These are phyloP conservation scores for Arion vulgaris DNA, from an alignment of 1,140 invertebrate genomes.

Conservation along the genomic window DNA sequence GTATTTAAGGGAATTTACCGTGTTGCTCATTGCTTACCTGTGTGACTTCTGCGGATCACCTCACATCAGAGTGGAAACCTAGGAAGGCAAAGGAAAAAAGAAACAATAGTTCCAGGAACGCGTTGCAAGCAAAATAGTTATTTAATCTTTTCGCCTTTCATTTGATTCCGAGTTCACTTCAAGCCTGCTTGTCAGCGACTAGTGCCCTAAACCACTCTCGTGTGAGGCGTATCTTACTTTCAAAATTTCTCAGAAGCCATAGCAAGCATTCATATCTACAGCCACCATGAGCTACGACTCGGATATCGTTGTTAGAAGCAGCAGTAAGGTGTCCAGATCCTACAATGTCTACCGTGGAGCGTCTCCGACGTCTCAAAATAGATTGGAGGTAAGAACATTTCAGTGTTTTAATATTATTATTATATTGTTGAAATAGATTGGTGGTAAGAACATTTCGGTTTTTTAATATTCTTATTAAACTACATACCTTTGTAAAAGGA, in stretches of 20 bases:
- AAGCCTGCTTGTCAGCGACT: not conserved
- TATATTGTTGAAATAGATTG: too few species aligned
- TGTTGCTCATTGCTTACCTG: constrained; percentile 27
- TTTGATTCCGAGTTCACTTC: not conserved
- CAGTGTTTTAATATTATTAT: too few species aligned
- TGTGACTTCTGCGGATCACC: constrained; percentile 31
- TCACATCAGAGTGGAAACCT: not conserved
- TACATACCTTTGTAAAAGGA: too few species aligned
- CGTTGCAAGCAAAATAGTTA: not conserved
- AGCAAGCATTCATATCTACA: constrained; percentile 10
- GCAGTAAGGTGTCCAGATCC: constrained; percentile 48
- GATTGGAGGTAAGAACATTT: constrained; percentile 64
- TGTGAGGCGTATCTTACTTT: not conserved
- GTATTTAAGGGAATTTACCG: constrained; percentile 51
- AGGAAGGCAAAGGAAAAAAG: constrained; percentile 18
- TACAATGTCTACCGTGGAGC: constrained; percentile 69
- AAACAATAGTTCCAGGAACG: constrained; percentile 10
- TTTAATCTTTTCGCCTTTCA: not conserved
- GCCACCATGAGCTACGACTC: constrained; percentile 51
- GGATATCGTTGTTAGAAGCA: constrained; percentile 43
- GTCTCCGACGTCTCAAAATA: constrained; percentile 65
- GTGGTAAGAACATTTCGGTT: too few species aligned
- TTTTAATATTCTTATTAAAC: too few species aligned
- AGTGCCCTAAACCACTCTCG: not conserved
- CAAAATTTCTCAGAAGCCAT: not conserved